phyloP scores from a whole-genome alignment of 2,797 vertebrate species.

The Sebastes variabilis region DNA sequence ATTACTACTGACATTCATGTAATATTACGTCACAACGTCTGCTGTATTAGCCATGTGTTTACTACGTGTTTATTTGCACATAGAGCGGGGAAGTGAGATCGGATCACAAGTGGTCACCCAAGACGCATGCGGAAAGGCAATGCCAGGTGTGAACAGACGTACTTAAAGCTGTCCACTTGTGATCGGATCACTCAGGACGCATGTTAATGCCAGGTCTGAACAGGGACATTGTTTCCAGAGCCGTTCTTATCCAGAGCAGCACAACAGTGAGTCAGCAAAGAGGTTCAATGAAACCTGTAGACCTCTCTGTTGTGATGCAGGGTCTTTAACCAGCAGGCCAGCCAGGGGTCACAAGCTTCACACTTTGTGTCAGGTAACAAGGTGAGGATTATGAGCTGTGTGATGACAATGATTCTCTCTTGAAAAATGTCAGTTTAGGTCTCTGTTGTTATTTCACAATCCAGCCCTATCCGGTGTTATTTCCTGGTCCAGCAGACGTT shows the following conservation, averaged over 20 bases:
- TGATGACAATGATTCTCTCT: neutral
- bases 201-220: too few relatives aligned
- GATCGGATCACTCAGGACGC: too few relatives aligned
- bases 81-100: too few relatives aligned
- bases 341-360: neutral
- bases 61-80: too few relatives aligned
- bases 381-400: conserved; percentile 8
- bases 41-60: too few relatives aligned
- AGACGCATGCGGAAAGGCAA: too few relatives aligned
- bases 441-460: conserved; percentile 32
- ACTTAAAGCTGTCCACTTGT: too few relatives aligned
- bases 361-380: conserved; percentile 10
- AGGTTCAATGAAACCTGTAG: neutral
- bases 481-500: conserved; percentile 7
- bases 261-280: neutral
- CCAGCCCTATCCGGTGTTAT: conserved; percentile 6
- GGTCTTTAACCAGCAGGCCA: neutral
- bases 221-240: conserved; percentile 3
- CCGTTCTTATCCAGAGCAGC: conserved; percentile 2
- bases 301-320: neutral
- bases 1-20: too few relatives aligned
- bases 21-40: too few relatives aligned
- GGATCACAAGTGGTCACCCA: too few relatives aligned
- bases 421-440: neutral
- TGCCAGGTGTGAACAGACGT: too few relatives aligned